These are phyloP conservation scores for Magallana gigas DNA, from an alignment of 1,140 invertebrate species.

Conservation along the genomic window DNA sequence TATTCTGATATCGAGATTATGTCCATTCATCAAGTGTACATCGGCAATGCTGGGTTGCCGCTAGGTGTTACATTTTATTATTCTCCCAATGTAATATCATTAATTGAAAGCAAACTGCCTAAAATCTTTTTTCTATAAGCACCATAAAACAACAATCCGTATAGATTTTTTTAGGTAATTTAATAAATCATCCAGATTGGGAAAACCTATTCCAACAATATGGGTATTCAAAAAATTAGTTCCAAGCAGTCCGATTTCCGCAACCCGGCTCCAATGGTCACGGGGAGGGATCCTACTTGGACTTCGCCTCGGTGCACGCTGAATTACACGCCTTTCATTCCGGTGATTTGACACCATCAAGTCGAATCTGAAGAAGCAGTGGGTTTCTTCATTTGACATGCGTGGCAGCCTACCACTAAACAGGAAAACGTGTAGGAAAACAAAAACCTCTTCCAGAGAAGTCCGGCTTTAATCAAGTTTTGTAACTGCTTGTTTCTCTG, in stretches of 20 bases:
- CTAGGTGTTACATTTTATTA: neutral
- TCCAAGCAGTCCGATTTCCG: neutral
- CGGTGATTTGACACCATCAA: neutral
- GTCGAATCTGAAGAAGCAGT: neutral
- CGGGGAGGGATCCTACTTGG: too few species aligned
- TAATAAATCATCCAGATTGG: too few species aligned
- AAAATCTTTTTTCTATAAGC: too few species aligned
- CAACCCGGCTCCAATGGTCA: neutral
- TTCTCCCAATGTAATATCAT: neutral
- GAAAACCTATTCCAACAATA: neutral
- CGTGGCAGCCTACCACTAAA: constrained; percentile 6
- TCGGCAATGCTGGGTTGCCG: neutral
- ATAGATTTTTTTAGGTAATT: too few species aligned
- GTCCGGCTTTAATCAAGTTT: too few species aligned
- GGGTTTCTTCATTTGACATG: neutral
- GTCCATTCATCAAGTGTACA: constrained; percentile 9
- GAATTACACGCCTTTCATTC: neutral
- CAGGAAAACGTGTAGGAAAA: constrained; percentile 12
- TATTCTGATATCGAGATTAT: constrained; percentile 15
- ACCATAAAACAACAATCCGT: too few species aligned
- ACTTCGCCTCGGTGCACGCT: neutral
- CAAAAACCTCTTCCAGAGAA: neutral
- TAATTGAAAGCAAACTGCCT: too few species aligned
- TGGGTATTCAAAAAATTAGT: neutral
- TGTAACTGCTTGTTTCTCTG: too few species aligned